Evolutionary conservation across 2,888 invertebrate genomes (phyloP).

Genomic region (Yponomeuta malinellus): DNA sequence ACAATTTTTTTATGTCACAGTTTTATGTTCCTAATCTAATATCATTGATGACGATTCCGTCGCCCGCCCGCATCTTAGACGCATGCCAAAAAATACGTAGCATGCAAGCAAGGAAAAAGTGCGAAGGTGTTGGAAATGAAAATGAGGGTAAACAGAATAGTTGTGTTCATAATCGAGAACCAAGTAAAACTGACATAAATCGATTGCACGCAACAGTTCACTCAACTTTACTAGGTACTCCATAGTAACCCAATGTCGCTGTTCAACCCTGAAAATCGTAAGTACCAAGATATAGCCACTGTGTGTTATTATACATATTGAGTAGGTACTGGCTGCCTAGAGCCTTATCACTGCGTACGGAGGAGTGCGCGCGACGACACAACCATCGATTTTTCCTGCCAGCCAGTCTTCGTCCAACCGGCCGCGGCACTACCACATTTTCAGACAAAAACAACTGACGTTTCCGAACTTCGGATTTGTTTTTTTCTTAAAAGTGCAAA

Average conservation of each 20-base stretch:
- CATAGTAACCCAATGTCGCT: neutral
- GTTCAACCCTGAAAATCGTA: constrained; percentile 1
- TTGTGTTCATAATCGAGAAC: neutral
- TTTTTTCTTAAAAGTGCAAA: constrained; percentile 55
- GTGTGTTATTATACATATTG: neutral
- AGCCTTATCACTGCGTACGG: constrained; percentile 11
- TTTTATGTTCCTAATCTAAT: too few species aligned
- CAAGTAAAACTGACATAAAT: neutral
- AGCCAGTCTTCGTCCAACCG: neutral
- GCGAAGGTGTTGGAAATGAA: neutral
- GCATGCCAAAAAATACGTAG: neutral
- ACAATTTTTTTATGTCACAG: too few species aligned
- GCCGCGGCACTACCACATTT: neutral
- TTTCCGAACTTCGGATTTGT: constrained; percentile 37
- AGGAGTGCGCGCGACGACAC: constrained; percentile 11
- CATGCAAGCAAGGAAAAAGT: neutral
- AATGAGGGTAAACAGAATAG: neutral
- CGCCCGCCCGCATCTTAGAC: neutral
- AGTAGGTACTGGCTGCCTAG: neutral
- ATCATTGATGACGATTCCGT: too few species aligned
- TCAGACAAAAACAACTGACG: constrained; percentile 3
- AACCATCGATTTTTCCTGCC: constrained; percentile 12
- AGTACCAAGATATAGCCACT: neutral
- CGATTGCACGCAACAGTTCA: neutral
- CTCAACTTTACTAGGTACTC: neutral